Evolutionary conservation across 2,113 vertebrate species (phyloP).

Genomic region (Trichomycterus rosablanca): DNA sequence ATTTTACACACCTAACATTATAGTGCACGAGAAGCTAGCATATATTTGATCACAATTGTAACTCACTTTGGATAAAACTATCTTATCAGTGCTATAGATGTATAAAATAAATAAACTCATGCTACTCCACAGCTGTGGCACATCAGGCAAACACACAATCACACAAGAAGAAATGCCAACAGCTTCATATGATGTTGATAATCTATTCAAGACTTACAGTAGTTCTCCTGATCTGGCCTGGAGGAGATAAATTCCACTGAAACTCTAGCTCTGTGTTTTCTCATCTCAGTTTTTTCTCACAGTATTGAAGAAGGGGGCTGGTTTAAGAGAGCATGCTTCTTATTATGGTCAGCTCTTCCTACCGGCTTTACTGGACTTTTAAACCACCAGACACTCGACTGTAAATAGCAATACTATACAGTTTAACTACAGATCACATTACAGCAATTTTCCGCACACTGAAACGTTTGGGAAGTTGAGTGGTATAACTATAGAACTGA

Average conservation of each 20-base stretch:
- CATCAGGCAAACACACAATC: conserved; percentile 20
- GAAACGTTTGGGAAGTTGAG: too few relatives aligned
- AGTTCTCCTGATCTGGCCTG: conserved; percentile 24
- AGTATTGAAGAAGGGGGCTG: conserved; percentile 20
- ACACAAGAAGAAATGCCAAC: conserved; percentile 47
- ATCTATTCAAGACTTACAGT: conserved; percentile 46
- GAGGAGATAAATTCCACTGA: conserved; percentile 31
- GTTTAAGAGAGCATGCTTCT: conserved; percentile 15
- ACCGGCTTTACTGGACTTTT: conserved; percentile 4
- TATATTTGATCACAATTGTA: too few relatives aligned
- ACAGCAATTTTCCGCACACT: background rate
- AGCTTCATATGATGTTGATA: conserved; percentile 42
- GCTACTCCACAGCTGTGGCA: background rate
- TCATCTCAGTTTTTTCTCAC: conserved; percentile 12
- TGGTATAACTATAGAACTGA: too few relatives aligned
- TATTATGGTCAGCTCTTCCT: conserved; percentile 27
- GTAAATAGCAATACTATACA: conserved; percentile 4
- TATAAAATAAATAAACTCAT: background rate
- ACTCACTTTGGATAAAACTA: too few relatives aligned
- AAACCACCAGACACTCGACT: conserved; percentile 13
- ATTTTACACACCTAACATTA: too few relatives aligned
- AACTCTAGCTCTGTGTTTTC: conserved; percentile 38
- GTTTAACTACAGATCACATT: conserved; percentile 27
- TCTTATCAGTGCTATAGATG: too few relatives aligned
- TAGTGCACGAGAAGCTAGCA: too few relatives aligned